Conservation (phyloP, 2,888 invertebrate genomes). For the Campaea margaritaria region DNA sequence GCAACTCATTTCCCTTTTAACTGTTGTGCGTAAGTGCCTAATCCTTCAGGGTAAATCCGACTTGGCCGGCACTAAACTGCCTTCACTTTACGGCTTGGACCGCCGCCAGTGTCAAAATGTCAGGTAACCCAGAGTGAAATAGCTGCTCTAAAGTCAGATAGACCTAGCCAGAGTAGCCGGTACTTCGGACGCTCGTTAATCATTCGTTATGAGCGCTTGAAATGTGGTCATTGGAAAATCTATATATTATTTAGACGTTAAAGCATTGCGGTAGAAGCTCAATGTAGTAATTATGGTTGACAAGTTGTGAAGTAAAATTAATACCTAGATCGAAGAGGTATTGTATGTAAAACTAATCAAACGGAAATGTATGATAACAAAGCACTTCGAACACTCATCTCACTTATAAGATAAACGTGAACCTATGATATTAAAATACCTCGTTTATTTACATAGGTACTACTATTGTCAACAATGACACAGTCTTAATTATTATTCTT, state of each 20-base stretch:
- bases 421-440: too few relatives aligned
- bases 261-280: neutral
- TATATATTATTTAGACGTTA: neutral
- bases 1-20: neutral
- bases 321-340: too few relatives aligned
- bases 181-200: conserved; percentile 10
- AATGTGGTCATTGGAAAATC: conserved; percentile 7
- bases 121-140: conserved; percentile 21
- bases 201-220: conserved; percentile 17
- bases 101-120: conserved; percentile 27
- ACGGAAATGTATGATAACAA: too few relatives aligned
- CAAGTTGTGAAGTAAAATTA: too few relatives aligned
- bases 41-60: conserved; percentile 11
- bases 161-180: conserved; percentile 18
- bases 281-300: neutral
- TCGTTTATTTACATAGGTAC: too few relatives aligned
- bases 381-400: too few relatives aligned
- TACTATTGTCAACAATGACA: too few relatives aligned
- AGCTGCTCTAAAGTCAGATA: conserved; percentile 9
- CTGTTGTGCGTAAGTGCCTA: conserved; percentile 1
- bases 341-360: too few relatives aligned
- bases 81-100: conserved; percentile 18
- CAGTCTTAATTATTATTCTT: too few relatives aligned
- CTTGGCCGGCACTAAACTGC: conserved; percentile 1
- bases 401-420: too few relatives aligned